Percentiles rank a stretch among this genome's conserved stretches.
Evolutionary conservation across 2,113 vertebrate genomes (phyloP).

Genomic region (Dasyornis broadbenti): DNA sequence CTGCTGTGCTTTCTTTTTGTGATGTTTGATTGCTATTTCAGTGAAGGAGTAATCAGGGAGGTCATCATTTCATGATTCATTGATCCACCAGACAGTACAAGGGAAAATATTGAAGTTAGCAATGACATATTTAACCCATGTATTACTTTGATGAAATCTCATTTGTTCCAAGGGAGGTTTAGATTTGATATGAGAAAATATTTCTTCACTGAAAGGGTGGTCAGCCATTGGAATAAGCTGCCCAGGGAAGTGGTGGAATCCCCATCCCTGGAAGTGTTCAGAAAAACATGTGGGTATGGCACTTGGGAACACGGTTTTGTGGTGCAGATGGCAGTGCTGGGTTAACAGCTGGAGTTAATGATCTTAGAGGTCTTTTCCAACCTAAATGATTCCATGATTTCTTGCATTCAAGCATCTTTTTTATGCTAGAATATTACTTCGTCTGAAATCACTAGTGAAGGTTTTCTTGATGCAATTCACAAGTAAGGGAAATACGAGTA

Average conservation of each 20-base stretch:
- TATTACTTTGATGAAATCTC: neutral
- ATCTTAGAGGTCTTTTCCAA: neutral
- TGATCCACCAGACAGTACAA: conserved; percentile 31
- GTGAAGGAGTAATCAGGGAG: neutral
- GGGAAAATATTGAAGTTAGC: neutral
- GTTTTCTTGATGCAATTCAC: neutral
- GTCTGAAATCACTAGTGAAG: neutral
- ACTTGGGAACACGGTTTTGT: neutral
- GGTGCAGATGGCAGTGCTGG: neutral
- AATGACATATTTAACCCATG: neutral
- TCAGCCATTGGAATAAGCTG: neutral
- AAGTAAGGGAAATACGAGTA: neutral
- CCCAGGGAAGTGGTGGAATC: neutral
- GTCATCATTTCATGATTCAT: conserved; percentile 23
- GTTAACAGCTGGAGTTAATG: neutral
- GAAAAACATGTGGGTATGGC: neutral
- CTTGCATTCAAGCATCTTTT: neutral
- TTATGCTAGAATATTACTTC: neutral
- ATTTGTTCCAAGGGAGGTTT: neutral
- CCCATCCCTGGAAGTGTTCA: neutral
- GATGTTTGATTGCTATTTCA: neutral
- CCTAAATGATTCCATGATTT: neutral
- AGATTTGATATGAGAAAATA: neutral
- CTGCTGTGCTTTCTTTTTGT: neutral
- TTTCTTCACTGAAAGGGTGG: neutral